Evolutionary conservation across 2,888 invertebrate genomes (phyloP).

Genomic region (Leptopilina syphax): DNA sequence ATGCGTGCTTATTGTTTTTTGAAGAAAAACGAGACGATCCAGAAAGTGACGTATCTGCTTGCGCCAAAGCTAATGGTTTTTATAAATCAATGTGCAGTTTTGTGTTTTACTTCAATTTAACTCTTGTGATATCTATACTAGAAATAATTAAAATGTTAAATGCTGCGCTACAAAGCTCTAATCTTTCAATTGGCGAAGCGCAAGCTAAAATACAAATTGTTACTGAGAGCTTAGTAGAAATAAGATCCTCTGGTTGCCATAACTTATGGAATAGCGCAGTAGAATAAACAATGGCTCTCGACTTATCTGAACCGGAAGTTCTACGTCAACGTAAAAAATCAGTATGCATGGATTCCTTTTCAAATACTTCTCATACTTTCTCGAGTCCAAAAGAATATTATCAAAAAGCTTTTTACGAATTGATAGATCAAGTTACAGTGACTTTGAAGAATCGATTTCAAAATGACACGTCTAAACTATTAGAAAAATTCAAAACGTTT

Average conservation of each 20-base stretch:
- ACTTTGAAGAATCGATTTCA: neutral
- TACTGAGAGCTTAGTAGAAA: conserved; percentile 13
- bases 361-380: neutral
- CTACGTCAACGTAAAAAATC: neutral
- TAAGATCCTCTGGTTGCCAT: conserved; percentile 45
- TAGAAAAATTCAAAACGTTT: too few relatives aligned
- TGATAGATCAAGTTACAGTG: neutral
- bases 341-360: neutral
- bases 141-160: conserved; percentile 51
- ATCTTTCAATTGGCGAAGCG: conserved; percentile 46
- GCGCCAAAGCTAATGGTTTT: conserved; percentile 50
- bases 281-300: neutral
- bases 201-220: conserved; percentile 20
- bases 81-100: conserved; percentile 44
- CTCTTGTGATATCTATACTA: conserved; percentile 52
- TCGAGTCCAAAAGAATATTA: conserved; percentile 6
- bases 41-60: conserved; percentile 22
- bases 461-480: too few relatives aligned
- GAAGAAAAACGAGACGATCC: conserved; percentile 14
- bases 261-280: neutral
- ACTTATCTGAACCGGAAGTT: neutral
- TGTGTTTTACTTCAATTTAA: conserved; percentile 45
- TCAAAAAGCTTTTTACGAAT: neutral
- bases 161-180: conserved; percentile 47
- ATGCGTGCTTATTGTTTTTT: conserved; percentile 45